Conservation (phyloP, 2,888 invertebrate genomes). For the Microchrysa polita region DNA sequence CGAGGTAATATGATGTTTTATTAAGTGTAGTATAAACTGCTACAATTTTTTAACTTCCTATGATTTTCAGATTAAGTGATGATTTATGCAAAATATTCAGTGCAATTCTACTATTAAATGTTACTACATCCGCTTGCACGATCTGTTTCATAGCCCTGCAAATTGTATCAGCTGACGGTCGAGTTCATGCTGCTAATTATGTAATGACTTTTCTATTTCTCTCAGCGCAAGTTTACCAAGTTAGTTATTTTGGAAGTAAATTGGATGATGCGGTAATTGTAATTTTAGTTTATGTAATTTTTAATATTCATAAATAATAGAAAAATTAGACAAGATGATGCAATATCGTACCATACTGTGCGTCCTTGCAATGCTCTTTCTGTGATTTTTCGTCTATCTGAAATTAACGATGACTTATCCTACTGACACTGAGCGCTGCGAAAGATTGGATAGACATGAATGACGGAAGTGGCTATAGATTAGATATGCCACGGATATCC, state of each 20-base stretch:
- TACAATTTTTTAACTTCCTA: background rate
- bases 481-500: too few relatives aligned
- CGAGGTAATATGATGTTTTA: conserved; percentile 13
- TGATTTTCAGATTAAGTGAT: conserved; percentile 20
- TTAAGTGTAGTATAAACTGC: background rate
- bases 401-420: too few relatives aligned
- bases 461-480: too few relatives aligned
- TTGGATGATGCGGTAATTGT: conserved; percentile 24
- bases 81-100: conserved; percentile 21
- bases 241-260: conserved; percentile 35
- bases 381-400: too few relatives aligned
- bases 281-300: too few relatives aligned
- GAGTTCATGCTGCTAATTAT: conserved; percentile 33
- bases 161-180: conserved; percentile 15
- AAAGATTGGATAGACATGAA: too few relatives aligned
- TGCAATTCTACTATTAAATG: background rate
- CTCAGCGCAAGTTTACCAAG: conserved; percentile 32
- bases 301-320: too few relatives aligned
- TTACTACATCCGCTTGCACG: conserved; percentile 18
- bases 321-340: too few relatives aligned
- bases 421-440: too few relatives aligned
- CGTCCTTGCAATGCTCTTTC: too few relatives aligned
- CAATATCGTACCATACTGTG: too few relatives aligned
- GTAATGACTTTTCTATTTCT: conserved; percentile 28
- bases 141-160: conserved; percentile 39